A percentile compares a stretch with the other conserved stretches of the same genome.
phyloP scores from a whole-genome alignment of 2,888 invertebrate genomes.

The Zygogramma bicolorata region DNA sequence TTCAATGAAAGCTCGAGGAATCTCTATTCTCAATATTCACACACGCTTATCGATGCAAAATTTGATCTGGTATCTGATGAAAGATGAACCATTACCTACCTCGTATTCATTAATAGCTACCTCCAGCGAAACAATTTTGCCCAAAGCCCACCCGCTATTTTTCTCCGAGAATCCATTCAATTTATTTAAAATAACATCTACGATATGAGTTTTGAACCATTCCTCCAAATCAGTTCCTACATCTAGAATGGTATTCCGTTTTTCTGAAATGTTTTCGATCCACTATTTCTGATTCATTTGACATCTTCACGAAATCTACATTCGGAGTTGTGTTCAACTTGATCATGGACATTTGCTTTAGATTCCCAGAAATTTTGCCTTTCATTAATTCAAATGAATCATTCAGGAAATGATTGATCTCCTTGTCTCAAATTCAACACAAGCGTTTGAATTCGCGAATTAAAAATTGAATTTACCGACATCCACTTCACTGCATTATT shows the following conservation, averaged over 20 bases:
- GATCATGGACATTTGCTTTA: conserved; percentile 15
- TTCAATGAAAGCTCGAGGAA: no score
- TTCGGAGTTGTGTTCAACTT: conserved; percentile 9
- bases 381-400: conserved; percentile 17
- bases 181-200: neutral
- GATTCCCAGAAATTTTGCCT: neutral
- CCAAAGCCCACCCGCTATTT: no score
- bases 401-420: conserved; percentile 10
- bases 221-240: no score
- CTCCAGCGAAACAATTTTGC: conserved; percentile 18
- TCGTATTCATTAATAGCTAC: no score
- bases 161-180: conserved; percentile 12
- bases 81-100: no score
- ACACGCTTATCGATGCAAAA: no score
- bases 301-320: conserved; percentile 16
- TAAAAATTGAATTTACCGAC: no score
- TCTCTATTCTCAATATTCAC: no score
- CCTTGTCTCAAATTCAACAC: conserved; percentile 20
- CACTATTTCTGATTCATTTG: neutral
- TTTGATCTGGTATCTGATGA: no score
- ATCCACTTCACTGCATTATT: no score
- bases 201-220: no score
- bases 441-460: conserved; percentile 11
- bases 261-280: conserved; percentile 22
- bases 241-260: conserved; percentile 20